These are phyloP conservation scores for Takifugu bimaculatus DNA, from an alignment of 2,113 vertebrate species.

Conservation along the genomic window DNA sequence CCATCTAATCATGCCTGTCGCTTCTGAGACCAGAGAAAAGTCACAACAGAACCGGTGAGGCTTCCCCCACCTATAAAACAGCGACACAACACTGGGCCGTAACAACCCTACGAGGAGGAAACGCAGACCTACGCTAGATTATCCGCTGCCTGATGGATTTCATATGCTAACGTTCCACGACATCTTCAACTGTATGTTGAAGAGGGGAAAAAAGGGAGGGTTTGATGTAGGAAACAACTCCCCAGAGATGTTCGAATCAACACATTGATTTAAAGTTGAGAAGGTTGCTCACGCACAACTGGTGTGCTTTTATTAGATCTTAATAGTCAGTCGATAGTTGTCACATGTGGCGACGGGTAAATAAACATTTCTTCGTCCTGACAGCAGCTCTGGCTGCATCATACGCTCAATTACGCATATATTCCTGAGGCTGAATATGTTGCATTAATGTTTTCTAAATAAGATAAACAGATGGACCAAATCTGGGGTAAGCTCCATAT, in stretches of 20 bases:
- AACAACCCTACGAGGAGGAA: not conserved
- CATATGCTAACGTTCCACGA: constrained; percentile 6
- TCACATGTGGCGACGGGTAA: no score
- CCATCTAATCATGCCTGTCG: constrained; percentile 47
- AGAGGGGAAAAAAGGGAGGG: constrained; percentile 1
- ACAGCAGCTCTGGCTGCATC: no score
- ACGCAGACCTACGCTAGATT: not conserved
- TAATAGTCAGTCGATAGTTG: no score
- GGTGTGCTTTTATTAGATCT: no score
- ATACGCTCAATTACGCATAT: no score
- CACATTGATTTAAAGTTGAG: not conserved
- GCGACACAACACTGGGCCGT: not conserved
- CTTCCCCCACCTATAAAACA: not conserved
- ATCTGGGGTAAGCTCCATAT: no score
- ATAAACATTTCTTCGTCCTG: no score
- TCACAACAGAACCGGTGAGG: constrained; percentile 4
- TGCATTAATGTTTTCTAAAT: no score
- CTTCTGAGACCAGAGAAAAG: constrained; percentile 19
- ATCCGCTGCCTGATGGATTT: constrained; percentile 3
- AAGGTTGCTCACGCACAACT: no score
- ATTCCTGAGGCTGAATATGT: no score
- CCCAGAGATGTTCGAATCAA: constrained; percentile 12
- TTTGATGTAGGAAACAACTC: constrained; percentile 28
- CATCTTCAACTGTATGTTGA: constrained; percentile 4
- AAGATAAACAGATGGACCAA: no score